phyloP scores from a whole-genome alignment of 2,797 vertebrate genomes.

The Varecia variegata region DNA sequence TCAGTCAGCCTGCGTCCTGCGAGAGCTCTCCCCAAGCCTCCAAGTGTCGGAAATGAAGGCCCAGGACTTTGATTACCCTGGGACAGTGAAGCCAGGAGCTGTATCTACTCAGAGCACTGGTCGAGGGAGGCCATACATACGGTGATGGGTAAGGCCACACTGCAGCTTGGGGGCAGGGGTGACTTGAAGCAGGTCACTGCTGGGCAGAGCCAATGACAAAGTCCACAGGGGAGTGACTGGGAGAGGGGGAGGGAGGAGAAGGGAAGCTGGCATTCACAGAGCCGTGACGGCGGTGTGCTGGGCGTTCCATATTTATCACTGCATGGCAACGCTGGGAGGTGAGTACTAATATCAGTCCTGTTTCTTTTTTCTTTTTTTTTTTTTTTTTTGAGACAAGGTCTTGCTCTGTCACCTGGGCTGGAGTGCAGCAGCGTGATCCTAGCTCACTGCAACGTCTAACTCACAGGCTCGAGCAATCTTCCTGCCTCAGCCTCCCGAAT shows the following conservation, averaged over 20 bases:
- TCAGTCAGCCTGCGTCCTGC: not conserved
- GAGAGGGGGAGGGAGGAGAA: not conserved
- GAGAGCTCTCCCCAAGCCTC: not conserved
- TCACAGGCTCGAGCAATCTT: not conserved
- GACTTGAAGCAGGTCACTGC: not conserved
- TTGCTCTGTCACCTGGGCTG: not conserved
- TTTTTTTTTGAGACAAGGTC: not conserved
- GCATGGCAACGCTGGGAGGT: not conserved
- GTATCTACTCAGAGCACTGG: not conserved
- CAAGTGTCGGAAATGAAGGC: not conserved
- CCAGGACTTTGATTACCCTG: not conserved
- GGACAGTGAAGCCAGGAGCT: not conserved
- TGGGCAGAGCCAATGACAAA: not conserved
- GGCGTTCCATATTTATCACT: not conserved
- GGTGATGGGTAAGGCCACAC: not conserved
- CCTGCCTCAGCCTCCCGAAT: not conserved
- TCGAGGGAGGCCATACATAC: rapidly evolving
- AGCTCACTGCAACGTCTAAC: not conserved
- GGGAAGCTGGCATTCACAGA: not conserved
- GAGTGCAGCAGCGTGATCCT: not conserved
- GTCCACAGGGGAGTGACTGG: not conserved
- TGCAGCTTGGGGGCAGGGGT: not conserved
- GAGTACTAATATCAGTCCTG: not conserved
- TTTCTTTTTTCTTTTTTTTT: not conserved
- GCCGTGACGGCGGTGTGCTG: not conserved